These are phyloP conservation scores for Lamellibrachia columna DNA, from an alignment of 2,888 invertebrate species.

Conservation along the genomic window DNA sequence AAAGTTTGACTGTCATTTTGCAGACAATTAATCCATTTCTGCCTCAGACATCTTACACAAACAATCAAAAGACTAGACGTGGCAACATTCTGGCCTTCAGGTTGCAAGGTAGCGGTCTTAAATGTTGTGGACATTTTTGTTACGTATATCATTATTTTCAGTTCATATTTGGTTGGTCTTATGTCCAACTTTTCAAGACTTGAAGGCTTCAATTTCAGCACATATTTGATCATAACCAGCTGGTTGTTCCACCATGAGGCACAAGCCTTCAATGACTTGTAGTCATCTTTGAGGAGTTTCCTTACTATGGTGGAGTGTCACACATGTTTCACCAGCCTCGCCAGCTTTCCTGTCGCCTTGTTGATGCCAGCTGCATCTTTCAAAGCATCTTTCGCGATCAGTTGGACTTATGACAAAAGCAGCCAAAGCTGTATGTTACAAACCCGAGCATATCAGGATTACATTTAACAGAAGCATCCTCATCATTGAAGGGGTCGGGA, in stretches of 20 bases:
- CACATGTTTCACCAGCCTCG: conserved; percentile 34
- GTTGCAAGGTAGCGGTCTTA: not conserved
- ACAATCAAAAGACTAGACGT: not conserved
- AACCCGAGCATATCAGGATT: not conserved
- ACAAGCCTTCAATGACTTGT: conserved; percentile 32
- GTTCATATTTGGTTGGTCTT: not conserved
- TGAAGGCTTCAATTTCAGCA: not conserved
- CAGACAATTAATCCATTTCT: not conserved
- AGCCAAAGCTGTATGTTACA: not conserved
- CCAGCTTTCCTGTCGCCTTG: conserved; percentile 30
- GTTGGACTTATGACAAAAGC: conserved; percentile 27
- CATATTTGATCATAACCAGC: conserved; percentile 35
- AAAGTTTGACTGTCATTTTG: too few species aligned
- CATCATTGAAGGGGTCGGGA: not conserved
- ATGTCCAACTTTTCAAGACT: not conserved
- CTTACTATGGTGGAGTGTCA: conserved; percentile 33
- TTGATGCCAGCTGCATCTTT: conserved; percentile 13
- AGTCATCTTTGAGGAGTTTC: conserved; percentile 35
- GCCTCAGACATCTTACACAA: not conserved
- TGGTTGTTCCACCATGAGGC: conserved; percentile 40
- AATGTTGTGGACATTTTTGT: not conserved
- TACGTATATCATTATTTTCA: not conserved
- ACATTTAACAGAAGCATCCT: not conserved
- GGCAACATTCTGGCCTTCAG: not conserved
- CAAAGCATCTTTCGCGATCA: conserved; percentile 21